Base-by-base conservation (phyloP, 2,113 vertebrate species). In the Pipra filicauda region DNA sequence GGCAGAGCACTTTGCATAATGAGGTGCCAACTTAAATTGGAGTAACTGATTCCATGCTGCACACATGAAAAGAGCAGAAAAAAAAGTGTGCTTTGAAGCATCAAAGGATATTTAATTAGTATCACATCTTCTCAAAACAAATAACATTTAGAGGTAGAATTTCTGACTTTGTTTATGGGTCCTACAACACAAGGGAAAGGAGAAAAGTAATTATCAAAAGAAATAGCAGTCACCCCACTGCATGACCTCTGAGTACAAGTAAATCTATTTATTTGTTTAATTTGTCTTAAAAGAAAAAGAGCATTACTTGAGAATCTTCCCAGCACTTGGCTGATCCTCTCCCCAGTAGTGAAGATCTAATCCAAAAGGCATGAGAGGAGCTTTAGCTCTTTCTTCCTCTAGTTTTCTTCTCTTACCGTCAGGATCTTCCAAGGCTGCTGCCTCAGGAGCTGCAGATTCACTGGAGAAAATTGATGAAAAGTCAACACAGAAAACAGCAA, bases 261-360 rank as follows among this genome's bases (percentile, higher is more conserved):
- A 78, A 89, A 92, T 43, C 93, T 94, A 76, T 67, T 7, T 92
- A 94, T 96, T 97, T 91, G 49, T 96, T 93, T 94, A 85, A 89
- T 91, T 94, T 91, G 37, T 55, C 92, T 97, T 94, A 89, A 86
- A 96, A 96, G 77, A 92, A 88, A 78, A 75, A 86, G 54, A 57
- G 24, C 75, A 97, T 97, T 98, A 99, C 99, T 98, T 99, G 95
- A 99, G 87, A 93, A 99, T 98, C 97, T 98, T 99, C 52, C 98
- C 98, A 11, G 98, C 95, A 23, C 79, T 96, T 22, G 97, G 98
- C 93, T 98, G 98, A 71, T 99, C 98, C 97, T 99, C 92, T 74
- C 98, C 99, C 99, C 99, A 99, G 97, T 98, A 98, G 94, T 98
- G 99, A 64, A 99, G 98, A 79, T 99, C 99, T 86, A 99, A 93